phyloP scores from a whole-genome alignment of 1,140 invertebrate species.

The Drosophila bocki region DNA sequence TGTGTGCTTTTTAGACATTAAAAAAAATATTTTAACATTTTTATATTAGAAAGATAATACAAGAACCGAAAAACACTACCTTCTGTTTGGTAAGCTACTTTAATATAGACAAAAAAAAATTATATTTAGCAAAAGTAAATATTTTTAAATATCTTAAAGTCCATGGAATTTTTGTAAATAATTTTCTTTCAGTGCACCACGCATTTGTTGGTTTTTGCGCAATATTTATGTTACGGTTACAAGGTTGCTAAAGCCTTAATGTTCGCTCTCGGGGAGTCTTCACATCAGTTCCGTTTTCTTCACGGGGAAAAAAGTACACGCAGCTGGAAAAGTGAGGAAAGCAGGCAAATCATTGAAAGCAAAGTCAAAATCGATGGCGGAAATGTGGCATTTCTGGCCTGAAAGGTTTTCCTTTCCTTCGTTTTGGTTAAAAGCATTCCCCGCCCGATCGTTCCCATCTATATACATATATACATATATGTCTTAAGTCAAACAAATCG shows the following conservation, averaged over 20 bases:
- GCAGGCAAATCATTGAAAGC: not conserved
- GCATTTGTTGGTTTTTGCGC: conserved; percentile 56
- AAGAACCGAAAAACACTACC: not conserved
- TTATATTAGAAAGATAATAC: not conserved
- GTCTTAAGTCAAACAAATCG: conserved; percentile 70
- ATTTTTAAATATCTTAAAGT: not conserved
- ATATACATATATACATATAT: conserved; percentile 1
- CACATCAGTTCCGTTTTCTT: conserved; percentile 40
- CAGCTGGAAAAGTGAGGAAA: not conserved
- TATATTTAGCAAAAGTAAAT: too few species aligned
- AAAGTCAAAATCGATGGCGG: conserved; percentile 60
- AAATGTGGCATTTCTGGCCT: conserved; percentile 60
- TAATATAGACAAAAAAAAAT: too few species aligned
- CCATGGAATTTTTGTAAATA: not conserved
- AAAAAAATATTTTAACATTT: not conserved
- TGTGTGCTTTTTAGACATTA: not conserved
- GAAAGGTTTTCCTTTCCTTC: conserved; percentile 54
- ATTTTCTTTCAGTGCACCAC: conserved; percentile 13
- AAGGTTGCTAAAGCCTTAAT: conserved; percentile 60
- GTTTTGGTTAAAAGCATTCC: conserved; percentile 62
- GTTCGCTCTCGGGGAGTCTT: conserved; percentile 23
- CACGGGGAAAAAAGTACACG: conserved; percentile 1
- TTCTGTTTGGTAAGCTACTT: not conserved
- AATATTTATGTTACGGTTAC: conserved; percentile 78
- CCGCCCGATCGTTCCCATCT: not conserved